Evolutionary conservation across 2,797 vertebrate species (phyloP).

Genomic region (Xenops minutus): DNA sequence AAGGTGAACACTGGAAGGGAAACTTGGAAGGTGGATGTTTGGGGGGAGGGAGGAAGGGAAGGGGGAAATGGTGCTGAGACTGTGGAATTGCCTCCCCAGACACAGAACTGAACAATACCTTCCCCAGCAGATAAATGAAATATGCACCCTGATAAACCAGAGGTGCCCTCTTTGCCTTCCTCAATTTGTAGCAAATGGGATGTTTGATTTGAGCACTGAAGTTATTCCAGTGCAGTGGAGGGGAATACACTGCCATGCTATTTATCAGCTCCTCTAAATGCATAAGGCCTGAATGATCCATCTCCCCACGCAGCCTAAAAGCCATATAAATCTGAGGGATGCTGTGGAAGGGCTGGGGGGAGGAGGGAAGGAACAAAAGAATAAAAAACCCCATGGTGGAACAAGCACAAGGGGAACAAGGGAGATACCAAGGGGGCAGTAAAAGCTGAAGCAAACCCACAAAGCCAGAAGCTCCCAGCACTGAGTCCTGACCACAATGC

Average conservation of each 20-base stretch:
- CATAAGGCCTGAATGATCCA: not conserved
- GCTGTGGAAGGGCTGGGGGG: not conserved
- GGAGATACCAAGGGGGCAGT: not conserved
- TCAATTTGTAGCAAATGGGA: not conserved
- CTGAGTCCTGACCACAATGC: not conserved
- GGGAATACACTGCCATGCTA: not conserved
- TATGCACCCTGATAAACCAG: not conserved
- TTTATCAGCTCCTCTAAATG: constrained; percentile 45
- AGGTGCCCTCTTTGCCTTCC: not conserved
- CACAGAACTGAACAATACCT: not conserved
- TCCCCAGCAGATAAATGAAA: not conserved
- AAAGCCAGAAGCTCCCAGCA: not conserved
- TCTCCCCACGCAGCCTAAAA: not conserved
- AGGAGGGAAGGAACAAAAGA: not conserved
- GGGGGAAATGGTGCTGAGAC: not conserved
- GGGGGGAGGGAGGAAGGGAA: not conserved
- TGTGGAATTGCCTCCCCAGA: not conserved
- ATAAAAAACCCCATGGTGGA: not conserved
- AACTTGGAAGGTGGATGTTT: not conserved
- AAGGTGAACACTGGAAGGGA: not conserved
- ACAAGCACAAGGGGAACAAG: not conserved
- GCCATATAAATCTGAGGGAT: constrained; percentile 29
- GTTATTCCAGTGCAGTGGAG: not conserved
- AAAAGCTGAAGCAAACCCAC: not conserved
- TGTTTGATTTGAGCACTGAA: not conserved